phyloP scores from a whole-genome alignment of 2,888 invertebrate species.

The Agrotis segetum region DNA sequence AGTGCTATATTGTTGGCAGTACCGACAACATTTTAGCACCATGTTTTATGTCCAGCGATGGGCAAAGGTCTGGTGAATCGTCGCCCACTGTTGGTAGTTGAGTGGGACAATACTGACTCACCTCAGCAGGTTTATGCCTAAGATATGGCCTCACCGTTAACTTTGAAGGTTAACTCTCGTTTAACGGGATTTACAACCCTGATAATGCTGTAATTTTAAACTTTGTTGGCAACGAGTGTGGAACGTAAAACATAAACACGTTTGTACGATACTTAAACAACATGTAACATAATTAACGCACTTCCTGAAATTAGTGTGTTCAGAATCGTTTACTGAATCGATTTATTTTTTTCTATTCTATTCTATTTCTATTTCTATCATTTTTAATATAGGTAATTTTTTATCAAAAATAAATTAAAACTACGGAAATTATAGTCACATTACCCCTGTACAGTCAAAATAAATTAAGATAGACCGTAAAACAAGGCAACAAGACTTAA shows the following conservation, averaged over 20 bases:
- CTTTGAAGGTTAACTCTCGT: constrained; percentile 9
- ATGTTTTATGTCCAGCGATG: constrained; percentile 54
- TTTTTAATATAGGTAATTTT: too few relatives aligned
- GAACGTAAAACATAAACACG: background rate
- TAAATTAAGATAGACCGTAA: too few relatives aligned
- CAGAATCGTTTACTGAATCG: too few relatives aligned
- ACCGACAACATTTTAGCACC: constrained; percentile 47
- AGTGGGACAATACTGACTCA: constrained; percentile 42
- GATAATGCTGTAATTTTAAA: constrained; percentile 1
- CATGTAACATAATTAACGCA: too few relatives aligned
- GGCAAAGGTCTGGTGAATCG: constrained; percentile 45
- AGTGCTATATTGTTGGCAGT: constrained; percentile 41
- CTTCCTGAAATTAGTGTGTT: too few relatives aligned
- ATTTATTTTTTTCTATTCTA: too few relatives aligned
- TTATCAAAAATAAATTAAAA: too few relatives aligned
- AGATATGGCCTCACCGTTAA: constrained; percentile 34
- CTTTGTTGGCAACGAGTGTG: background rate
- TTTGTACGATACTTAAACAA: background rate
- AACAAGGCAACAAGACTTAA: too few relatives aligned
- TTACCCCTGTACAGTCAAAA: too few relatives aligned
- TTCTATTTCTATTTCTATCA: too few relatives aligned
- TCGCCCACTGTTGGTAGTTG: constrained; percentile 41
- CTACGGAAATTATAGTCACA: too few relatives aligned
- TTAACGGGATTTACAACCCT: constrained; percentile 13
- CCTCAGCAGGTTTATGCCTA: constrained; percentile 32